Percentiles rank a stretch among this genome's conserved stretches.
Conservation (phyloP, 2,888 invertebrate genomes). For the Tribolium freemani region DNA sequence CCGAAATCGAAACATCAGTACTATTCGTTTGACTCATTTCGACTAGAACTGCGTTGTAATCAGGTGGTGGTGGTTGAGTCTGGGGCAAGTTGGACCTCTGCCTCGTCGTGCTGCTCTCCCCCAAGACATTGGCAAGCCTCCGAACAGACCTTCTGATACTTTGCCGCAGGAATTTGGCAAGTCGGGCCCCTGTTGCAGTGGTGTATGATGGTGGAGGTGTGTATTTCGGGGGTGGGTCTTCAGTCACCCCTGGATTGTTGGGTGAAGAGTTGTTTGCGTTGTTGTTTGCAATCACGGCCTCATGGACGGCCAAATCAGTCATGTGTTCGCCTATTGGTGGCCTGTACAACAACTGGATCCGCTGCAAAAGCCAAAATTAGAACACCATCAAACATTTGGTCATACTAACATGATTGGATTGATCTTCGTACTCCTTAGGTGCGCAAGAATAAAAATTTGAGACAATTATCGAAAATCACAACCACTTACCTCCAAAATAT, state of each 20-base stretch:
- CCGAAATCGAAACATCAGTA: slow-evolving; percentile 47
- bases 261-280: slow-evolving; percentile 48
- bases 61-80: slow-evolving; percentile 72
- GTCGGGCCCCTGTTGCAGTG: slow-evolving; percentile 89
- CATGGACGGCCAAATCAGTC: slow-evolving; percentile 65
- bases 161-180: slow-evolving; percentile 81
- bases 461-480: background rate
- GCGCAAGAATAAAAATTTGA: slow-evolving; percentile 13
- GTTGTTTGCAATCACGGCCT: slow-evolving; percentile 57
- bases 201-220: slow-evolving; percentile 94
- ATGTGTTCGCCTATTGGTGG: slow-evolving; percentile 74
- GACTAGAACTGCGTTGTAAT: slow-evolving; percentile 75
- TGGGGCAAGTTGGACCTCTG: slow-evolving; percentile 47
- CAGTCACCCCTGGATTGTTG: slow-evolving; percentile 62
- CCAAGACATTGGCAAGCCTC: slow-evolving; percentile 73
- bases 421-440: slow-evolving; percentile 54
- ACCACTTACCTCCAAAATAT: slow-evolving; percentile 85
- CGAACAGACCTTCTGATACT: slow-evolving; percentile 85
- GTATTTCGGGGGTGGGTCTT: slow-evolving; percentile 92
- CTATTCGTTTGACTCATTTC: slow-evolving; percentile 72
- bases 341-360: slow-evolving; percentile 87
- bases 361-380: slow-evolving; percentile 70
- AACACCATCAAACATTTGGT: background rate
- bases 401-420: slow-evolving; percentile 55
- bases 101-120: slow-evolving; percentile 65